A percentile compares a stretch with the other conserved stretches of the same genome.
Evolutionary conservation across 2,888 invertebrate genomes (phyloP).

Genomic region (Macrostomum cliftonense): DNA sequence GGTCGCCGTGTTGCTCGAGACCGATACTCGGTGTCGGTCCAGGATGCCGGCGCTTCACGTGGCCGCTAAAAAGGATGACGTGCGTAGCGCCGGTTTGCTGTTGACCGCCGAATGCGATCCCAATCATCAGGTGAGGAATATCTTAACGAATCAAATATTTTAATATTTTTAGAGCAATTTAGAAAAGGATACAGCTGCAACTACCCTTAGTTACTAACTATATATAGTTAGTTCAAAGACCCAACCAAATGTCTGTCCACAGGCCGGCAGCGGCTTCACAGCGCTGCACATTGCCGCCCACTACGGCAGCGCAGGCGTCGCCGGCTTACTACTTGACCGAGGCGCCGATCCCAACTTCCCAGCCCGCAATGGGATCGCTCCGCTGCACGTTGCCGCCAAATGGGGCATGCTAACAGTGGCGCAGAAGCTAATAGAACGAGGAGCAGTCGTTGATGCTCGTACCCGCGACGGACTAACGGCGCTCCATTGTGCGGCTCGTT

Average conservation of each 20-base stretch:
- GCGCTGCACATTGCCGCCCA: conserved; percentile 96
- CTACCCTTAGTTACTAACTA: too few relatives aligned
- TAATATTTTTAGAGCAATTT: too few relatives aligned
- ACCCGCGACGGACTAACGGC: conserved; percentile 96
- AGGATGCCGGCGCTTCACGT: conserved; percentile 88
- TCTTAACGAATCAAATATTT: too few relatives aligned
- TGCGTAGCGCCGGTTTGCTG: conserved; percentile 54
- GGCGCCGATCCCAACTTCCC: background rate
- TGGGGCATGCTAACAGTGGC: conserved; percentile 92
- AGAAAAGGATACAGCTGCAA: too few relatives aligned
- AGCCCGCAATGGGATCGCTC: conserved; percentile 79
- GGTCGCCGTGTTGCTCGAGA: conserved; percentile 64
- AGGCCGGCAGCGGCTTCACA: conserved; percentile 66
- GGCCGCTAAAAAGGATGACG: conserved; percentile 77
- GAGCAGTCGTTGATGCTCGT: conserved; percentile 85
- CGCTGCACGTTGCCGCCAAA: conserved; percentile 88
- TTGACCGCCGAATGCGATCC: too few relatives aligned
- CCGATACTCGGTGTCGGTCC: conserved; percentile 1
- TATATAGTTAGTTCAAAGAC: too few relatives aligned
- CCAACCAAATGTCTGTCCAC: too few relatives aligned
- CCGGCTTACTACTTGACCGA: conserved; percentile 62
- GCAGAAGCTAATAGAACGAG: conserved; percentile 68
- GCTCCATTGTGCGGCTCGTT: conserved; percentile 84
- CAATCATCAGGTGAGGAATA: too few relatives aligned
- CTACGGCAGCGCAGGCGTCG: conserved; percentile 92